A percentile compares a stretch with the other conserved stretches of the same genome.
Conservation (phyloP, 2,797 vertebrate genomes). For the Amazonetta brasiliensis region DNA sequence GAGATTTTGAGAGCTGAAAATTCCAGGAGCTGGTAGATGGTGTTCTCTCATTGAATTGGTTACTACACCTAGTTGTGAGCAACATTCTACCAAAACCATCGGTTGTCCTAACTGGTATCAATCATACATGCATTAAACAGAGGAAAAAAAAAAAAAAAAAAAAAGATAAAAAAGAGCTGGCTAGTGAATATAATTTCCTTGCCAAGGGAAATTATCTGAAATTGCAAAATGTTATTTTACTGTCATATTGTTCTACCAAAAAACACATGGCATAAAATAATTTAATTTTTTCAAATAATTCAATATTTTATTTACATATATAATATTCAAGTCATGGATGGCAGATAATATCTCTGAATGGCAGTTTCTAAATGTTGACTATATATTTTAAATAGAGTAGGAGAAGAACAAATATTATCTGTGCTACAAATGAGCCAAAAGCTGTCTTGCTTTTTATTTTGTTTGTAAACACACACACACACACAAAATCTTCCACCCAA, state of each 20-base stretch:
- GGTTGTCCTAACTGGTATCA: background rate
- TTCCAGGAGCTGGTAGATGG: background rate
- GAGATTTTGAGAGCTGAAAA: background rate
- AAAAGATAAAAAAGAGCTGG: background rate
- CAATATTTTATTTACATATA: background rate
- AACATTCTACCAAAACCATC: background rate
- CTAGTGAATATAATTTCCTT: constrained; percentile 12
- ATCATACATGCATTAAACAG: background rate
- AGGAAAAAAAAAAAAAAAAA: background rate
- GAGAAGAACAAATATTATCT: background rate
- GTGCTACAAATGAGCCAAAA: background rate
- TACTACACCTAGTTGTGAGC: background rate
- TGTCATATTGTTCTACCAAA: constrained; percentile 14
- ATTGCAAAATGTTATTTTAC: constrained; percentile 38
- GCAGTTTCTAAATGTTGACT: background rate
- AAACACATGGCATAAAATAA: background rate
- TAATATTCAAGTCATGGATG: background rate
- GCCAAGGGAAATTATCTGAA: constrained; percentile 21
- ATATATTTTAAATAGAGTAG: background rate
- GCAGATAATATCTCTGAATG: background rate
- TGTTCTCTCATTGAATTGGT: background rate
- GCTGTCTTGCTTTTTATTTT: background rate
- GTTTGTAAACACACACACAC: background rate
- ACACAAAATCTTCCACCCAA: background rate
- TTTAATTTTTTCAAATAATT: background rate